phyloP scores from a whole-genome alignment of 2,797 vertebrate species.

The Glossophaga mutica region DNA sequence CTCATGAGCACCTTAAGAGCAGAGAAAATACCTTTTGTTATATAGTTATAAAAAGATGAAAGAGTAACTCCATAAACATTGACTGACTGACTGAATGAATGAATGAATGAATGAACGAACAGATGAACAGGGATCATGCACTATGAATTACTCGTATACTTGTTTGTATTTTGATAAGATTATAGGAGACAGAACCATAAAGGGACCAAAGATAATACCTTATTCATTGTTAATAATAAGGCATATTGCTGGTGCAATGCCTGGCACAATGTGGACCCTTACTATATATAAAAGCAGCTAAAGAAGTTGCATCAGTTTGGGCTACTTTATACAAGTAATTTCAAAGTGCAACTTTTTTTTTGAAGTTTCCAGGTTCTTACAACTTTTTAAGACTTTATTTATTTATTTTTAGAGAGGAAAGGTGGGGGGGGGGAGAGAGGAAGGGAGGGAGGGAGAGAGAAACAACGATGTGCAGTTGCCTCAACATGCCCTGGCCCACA shows the following conservation, averaged over 20 bases:
- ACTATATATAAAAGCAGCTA: not conserved
- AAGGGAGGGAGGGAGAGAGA: too few species aligned
- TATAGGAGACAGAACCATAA: not conserved
- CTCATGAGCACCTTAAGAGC: not conserved
- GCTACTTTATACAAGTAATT: not conserved
- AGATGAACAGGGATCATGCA: not conserved
- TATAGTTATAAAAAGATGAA: not conserved
- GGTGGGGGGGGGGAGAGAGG: too few species aligned
- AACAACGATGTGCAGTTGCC: too few species aligned
- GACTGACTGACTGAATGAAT: not conserved
- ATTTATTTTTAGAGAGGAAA: too few species aligned
- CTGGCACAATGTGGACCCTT: not conserved
- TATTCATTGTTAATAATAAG: not conserved
- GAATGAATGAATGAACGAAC: not conserved
- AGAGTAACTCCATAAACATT: not conserved
- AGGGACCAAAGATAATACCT: not conserved
- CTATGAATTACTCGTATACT: not conserved
- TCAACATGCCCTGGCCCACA: too few species aligned
- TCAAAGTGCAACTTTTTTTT: not conserved
- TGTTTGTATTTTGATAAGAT: not conserved
- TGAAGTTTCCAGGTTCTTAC: not conserved
- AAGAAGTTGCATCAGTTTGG: not conserved
- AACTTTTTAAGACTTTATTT: not conserved
- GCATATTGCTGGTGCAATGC: not conserved
- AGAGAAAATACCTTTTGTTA: not conserved